These are phyloP conservation scores for Schizothorax lantsangensis DNA, from an alignment of 2,797 vertebrate species.

Conservation along the genomic window DNA sequence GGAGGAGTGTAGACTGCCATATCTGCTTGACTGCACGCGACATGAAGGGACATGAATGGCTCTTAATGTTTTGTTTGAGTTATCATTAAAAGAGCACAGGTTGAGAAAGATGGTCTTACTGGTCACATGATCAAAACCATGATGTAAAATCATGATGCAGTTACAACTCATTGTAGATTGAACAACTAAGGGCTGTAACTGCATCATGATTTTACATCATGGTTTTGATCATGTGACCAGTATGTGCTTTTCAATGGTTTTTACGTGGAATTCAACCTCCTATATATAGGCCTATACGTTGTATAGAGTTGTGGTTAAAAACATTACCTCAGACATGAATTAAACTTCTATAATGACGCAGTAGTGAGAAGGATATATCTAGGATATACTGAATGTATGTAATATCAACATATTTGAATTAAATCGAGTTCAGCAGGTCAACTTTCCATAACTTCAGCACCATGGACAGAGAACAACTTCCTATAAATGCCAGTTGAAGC, in stretches of 20 bases:
- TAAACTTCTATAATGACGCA: background rate
- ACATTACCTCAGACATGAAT: background rate
- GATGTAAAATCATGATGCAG: background rate
- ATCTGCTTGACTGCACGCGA: background rate
- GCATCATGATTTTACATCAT: too few species aligned
- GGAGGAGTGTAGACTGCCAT: constrained; percentile 14
- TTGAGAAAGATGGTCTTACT: background rate
- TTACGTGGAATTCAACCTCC: background rate
- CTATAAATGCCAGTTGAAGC: too few species aligned
- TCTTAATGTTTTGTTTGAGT: background rate
- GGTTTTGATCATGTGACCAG: too few species aligned
- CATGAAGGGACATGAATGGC: background rate
- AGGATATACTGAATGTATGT: background rate
- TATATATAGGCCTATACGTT: background rate
- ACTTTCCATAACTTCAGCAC: constrained; percentile 48
- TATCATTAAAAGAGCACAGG: background rate
- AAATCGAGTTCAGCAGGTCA: background rate
- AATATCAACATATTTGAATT: background rate
- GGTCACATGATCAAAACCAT: background rate
- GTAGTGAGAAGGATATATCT: background rate
- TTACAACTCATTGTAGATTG: background rate
- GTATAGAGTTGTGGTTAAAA: background rate
- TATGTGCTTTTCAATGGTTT: background rate
- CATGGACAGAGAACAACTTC: constrained; percentile 49
- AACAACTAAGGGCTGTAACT: background rate